Evolutionary conservation across 2,113 vertebrate species (phyloP), one percentile per base, ranked within the genome.

Genomic region (Pachycephala philippinensis): DNA sequence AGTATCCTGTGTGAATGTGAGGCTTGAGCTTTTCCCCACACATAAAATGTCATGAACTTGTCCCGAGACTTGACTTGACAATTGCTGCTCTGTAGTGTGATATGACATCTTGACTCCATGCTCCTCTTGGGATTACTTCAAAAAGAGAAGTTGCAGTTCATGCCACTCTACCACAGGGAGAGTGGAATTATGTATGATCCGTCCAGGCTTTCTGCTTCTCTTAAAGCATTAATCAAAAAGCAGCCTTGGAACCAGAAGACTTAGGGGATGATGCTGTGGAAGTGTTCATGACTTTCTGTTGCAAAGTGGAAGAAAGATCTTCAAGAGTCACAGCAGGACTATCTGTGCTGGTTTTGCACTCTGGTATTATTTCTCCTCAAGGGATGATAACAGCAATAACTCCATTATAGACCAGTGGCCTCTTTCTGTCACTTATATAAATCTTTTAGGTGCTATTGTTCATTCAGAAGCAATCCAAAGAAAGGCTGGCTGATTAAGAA

Each of bases 401-500:
- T 84, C 54, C 20, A 4, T 74, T 57, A 90, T 88, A 79, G 90
- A 77, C 20, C 31, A 70, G 39, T 69, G 74, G 33, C 81, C 23
- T 74, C 53, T 90, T 90, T 79, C 45, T 95, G 76, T 79, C 82
- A 69, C 77, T 79, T 92, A 35, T 54, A 74, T 69, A 89, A 86
- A 42, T 68, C 35, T 60, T 84, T 84, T 76, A 77, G 63, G 47
- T 87, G 77, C 66, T 87, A 11, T 59, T 95, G 84, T 87, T 86
- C 84, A 82, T 80, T 90, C 84, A 96, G 71, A 94, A 79, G 87
- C 47, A 87, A 93, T 83, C 80, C 50, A 78, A 86, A 84, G 49
- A 85, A 89, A 75, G 49, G 13, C 40, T 78, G 57, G 35, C 61
- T 92, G 89, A 74, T 93, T 88, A 96, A 94, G 90, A 96, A 95